phyloP scores from a whole-genome alignment of 2,888 invertebrate genomes.

The Byasa hedistus region DNA sequence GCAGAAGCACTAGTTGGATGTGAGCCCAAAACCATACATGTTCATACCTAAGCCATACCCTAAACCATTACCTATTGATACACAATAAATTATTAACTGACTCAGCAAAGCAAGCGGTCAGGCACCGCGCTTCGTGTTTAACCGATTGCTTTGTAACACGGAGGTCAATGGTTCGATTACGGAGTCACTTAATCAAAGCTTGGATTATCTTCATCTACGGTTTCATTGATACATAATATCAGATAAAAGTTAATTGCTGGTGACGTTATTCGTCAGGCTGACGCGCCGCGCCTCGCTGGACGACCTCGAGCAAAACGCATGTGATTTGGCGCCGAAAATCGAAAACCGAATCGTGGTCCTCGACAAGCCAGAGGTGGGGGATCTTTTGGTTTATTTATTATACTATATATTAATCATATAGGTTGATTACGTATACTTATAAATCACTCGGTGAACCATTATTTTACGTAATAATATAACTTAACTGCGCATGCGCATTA shows the following conservation, averaged over 20 bases:
- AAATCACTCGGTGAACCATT: no score
- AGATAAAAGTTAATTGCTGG: not conserved
- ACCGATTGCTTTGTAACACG: not conserved
- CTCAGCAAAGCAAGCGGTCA: no score
- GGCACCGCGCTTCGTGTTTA: no score
- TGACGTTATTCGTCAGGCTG: conserved; percentile 62
- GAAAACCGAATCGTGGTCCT: conserved; percentile 90
- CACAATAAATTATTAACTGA: no score
- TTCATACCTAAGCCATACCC: no score
- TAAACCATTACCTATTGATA: no score
- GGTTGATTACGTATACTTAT: no score
- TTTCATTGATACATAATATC: not conserved
- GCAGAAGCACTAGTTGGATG: no score
- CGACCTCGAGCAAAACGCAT: conserved; percentile 89
- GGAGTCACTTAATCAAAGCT: not conserved
- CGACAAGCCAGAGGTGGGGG: conserved; percentile 84
- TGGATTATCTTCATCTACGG: not conserved
- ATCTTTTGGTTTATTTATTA: not conserved
- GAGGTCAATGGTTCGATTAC: not conserved
- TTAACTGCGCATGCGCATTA: no score
- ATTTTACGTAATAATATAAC: no score
- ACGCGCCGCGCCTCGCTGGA: conserved; percentile 87
- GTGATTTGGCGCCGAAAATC: conserved; percentile 88
- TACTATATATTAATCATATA: no score
- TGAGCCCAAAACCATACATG: no score